phyloP scores from a whole-genome alignment of 2,797 vertebrate species.

The Argya squamiceps region DNA sequence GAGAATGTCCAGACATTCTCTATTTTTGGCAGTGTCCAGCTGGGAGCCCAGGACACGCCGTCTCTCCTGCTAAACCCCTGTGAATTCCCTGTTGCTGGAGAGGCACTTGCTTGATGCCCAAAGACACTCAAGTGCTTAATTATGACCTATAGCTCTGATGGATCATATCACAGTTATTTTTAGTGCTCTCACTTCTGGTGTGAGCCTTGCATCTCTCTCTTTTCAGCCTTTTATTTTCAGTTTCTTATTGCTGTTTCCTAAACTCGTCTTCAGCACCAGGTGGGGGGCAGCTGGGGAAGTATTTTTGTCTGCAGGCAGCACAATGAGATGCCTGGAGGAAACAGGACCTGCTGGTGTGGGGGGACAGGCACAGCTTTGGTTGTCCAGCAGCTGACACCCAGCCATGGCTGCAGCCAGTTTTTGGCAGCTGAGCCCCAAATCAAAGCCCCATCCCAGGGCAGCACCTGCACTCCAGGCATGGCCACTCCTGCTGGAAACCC shows the following conservation, averaged over 20 bases:
- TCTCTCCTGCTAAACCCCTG: not conserved
- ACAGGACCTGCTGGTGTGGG: not conserved
- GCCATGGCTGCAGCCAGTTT: accelerated
- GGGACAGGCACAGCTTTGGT: not conserved
- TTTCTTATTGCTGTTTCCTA: slow-evolving; percentile 27
- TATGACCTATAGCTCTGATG: not conserved
- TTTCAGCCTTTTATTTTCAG: slow-evolving; percentile 30
- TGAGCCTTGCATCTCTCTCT: not conserved
- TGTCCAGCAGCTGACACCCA: not conserved
- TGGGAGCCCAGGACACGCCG: not conserved
- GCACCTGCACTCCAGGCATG: accelerated
- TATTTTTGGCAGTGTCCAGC: not conserved
- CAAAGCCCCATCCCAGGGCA: not conserved
- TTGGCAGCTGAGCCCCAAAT: not conserved
- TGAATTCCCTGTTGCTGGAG: not conserved
- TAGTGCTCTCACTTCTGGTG: not conserved
- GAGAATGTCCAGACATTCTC: not conserved
- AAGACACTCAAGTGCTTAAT: not conserved
- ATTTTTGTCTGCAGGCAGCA: slow-evolving; percentile 8
- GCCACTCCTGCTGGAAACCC: not conserved
- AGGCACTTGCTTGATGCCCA: not conserved
- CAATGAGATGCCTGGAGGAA: not conserved
- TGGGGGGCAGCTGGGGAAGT: slow-evolving; percentile 51
- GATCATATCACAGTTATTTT: not conserved
- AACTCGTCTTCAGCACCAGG: not conserved